Evolutionary conservation across 1,140 invertebrate species (phyloP), one percentile per base, ranked within the genome.

Genomic region (Euwallacea fornicatus): DNA sequence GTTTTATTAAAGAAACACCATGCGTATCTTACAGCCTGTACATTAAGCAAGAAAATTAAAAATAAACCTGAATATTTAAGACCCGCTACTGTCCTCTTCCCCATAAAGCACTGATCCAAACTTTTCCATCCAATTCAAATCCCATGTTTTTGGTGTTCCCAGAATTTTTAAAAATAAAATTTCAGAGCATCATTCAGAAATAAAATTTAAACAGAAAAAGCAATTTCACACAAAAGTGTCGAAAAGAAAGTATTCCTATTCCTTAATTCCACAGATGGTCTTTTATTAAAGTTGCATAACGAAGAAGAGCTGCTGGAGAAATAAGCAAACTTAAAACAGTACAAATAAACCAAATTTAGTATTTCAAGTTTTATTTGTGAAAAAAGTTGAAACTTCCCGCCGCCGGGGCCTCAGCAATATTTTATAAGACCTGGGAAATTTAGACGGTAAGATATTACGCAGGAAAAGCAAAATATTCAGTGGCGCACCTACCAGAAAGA

Each of bases 81-180:
- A 87, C 72, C 44, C 78, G 82, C 42, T 82, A 77, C 6, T 75
- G 69, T 83, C 80, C 75, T 43, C 66, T 68, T 7, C 83, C 81
- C 87, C 87, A 89, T 43, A 87, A 75, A 7, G 83, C 79, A n/a
- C 79, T 76, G 3, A 88, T 80, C 11, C 79, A 74, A 2, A 88
- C 76, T 61, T 82, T 80, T 33, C 82, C 83, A 42, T 83, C 80
- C 42, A 88, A 73, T 71, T 83, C 83, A 76, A 86, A 89, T 9
- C 88, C 88, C 42, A 89, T 87, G 70, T 88, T 85, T 66, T 85
- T 86, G 3, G 79, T 81, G 4, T 75, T 73, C 69, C 74, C 75
- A 60, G 77, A 77, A 50, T 79, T 80, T 75, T 87, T n/a, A n/a
- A n/a, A n/a, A n/a, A n/a, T n/a, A n/a, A n/a, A n/a, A n/a, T n/a